Evolutionary conservation across 2,113 vertebrate species (phyloP).

Genomic region (Prunella fulvescens): DNA sequence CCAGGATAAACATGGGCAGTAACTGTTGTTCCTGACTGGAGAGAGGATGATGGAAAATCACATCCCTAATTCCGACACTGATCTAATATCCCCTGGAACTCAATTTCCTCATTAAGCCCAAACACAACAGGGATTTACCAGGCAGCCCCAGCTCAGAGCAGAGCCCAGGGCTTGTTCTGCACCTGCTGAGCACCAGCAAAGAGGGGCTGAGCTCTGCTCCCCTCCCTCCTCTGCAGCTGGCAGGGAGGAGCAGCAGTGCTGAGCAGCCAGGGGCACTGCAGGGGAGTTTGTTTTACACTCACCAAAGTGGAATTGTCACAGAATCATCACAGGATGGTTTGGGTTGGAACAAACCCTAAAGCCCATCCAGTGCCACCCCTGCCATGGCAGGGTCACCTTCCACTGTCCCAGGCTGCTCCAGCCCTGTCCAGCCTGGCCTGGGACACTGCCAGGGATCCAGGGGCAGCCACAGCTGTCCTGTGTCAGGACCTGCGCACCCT

Average conservation of each 20-base stretch:
- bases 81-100: not conserved
- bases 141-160: not conserved
- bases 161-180: not conserved
- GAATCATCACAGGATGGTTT: not conserved
- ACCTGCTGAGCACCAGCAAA: not conserved
- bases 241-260: not conserved
- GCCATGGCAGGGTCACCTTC: not conserved
- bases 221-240: not conserved
- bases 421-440: fast-evolving
- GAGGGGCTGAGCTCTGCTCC: not conserved
- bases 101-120: not conserved
- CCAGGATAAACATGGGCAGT: not conserved
- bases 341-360: not conserved
- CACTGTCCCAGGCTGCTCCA: fast-evolving
- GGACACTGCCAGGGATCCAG: not conserved
- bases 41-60: not conserved
- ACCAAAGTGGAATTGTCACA: not conserved
- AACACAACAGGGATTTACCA: not conserved
- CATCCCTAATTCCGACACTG: not conserved
- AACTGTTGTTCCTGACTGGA: not conserved
- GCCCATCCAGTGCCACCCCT: not conserved
- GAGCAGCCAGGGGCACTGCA: not conserved
- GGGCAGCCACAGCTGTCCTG: not conserved
- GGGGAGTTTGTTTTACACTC: not conserved
- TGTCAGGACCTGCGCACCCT: not conserved